Evolutionary conservation across 2,888 invertebrate genomes (phyloP).

Genomic region (Volucella inflata): DNA sequence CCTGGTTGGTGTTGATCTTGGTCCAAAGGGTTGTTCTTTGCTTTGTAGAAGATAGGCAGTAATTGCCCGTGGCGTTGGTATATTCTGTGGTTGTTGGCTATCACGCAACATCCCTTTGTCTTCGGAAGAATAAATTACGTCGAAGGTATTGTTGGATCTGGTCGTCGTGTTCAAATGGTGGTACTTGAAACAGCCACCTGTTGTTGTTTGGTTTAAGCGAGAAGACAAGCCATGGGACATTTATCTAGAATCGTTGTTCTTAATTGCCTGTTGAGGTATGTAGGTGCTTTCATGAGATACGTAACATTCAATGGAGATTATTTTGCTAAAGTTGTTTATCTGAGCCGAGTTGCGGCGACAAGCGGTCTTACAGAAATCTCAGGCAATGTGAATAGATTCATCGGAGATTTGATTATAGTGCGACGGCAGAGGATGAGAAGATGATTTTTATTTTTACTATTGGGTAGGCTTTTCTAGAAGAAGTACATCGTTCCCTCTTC

Average conservation of each 20-base stretch:
- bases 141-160: constrained; percentile 12
- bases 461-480: too few relatives aligned
- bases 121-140: constrained; percentile 71
- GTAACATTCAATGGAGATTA: constrained; percentile 8
- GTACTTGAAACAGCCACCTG: constrained; percentile 57
- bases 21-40: constrained; percentile 54
- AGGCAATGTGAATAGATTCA: too few relatives aligned
- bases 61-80: constrained; percentile 64
- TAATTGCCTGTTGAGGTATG: constrained; percentile 70
- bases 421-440: too few relatives aligned
- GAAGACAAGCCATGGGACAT: constrained; percentile 55
- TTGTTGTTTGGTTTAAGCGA: constrained; percentile 39
- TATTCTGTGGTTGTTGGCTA: constrained; percentile 61
- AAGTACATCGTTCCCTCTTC: too few relatives aligned
- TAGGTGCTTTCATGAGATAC: constrained; percentile 30
- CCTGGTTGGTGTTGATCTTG: neutral
- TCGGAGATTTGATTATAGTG: too few relatives aligned
- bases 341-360: neutral
- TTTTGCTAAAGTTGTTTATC: neutral
- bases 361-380: constrained; percentile 4
- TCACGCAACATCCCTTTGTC: constrained; percentile 75
- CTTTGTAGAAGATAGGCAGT: constrained; percentile 36
- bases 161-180: constrained; percentile 40
- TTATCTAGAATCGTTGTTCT: constrained; percentile 60
- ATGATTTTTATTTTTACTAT: too few relatives aligned